A percentile compares a stretch with the other conserved stretches of the same genome.
These are phyloP conservation scores for Melospiza georgiana DNA, from an alignment of 2,113 vertebrate genomes.

Conservation along the genomic window DNA sequence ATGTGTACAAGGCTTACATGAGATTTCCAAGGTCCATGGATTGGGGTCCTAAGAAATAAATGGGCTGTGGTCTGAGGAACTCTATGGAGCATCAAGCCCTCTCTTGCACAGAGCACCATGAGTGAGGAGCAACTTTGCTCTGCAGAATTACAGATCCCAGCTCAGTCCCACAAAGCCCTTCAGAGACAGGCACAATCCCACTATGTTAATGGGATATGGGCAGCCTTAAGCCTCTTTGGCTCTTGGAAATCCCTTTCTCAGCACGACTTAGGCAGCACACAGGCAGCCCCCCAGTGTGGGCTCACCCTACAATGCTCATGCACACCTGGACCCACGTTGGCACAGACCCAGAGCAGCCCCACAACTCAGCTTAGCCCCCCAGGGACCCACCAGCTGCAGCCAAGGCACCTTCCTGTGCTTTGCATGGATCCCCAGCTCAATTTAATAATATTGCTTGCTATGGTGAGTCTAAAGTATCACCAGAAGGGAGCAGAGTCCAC, in stretches of 20 bases:
- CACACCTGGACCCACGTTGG: fast-evolving
- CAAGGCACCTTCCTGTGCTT: background rate
- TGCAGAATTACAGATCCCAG: background rate
- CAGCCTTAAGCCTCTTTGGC: conserved; percentile 7
- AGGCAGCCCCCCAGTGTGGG: background rate
- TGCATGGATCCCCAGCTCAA: background rate
- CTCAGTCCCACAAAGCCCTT: background rate
- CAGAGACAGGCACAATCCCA: background rate
- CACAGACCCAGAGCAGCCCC: background rate
- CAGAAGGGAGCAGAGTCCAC: background rate
- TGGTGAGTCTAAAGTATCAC: background rate
- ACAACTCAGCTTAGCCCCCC: background rate
- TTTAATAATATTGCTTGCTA: background rate
- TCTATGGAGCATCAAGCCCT: background rate
- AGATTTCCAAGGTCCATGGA: background rate
- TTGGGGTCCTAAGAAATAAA: background rate
- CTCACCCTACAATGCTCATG: fast-evolving
- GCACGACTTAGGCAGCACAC: background rate
- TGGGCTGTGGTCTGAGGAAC: background rate
- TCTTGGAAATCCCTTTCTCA: conserved; percentile 36
- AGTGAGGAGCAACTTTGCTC: background rate
- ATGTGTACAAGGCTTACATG: background rate
- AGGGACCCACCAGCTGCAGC: background rate
- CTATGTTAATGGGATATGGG: conserved; percentile 36
- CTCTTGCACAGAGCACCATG: fast-evolving